These are phyloP conservation scores for Cyprinodon variegatus DNA, from an alignment of 2,113 vertebrate species.

Conservation along the genomic window DNA sequence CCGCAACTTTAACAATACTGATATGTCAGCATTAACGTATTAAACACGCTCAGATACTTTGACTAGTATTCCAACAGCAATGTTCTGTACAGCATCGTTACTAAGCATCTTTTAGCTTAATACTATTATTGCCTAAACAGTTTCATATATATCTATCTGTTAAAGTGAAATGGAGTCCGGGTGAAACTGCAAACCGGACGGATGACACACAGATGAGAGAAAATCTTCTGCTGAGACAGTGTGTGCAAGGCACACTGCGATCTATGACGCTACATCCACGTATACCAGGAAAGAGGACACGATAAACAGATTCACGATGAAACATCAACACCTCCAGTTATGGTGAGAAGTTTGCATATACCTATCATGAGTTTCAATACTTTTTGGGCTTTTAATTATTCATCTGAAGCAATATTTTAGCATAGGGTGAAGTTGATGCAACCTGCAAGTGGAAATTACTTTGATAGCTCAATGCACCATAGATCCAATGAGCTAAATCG, in stretches of 20 bases:
- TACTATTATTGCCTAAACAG: conserved; percentile 67
- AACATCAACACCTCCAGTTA: not conserved
- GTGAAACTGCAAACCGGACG: conserved; percentile 34
- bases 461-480: too few species aligned
- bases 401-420: not conserved
- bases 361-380: not conserved
- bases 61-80: conserved; percentile 43
- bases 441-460: not conserved
- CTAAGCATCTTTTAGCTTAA: conserved; percentile 43
- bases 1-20: conserved; percentile 55
- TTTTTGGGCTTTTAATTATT: not conserved
- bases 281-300: conserved; percentile 57
- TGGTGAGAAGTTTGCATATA: not conserved
- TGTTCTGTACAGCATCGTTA: conserved; percentile 59
- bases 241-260: conserved; percentile 68
- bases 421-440: not conserved
- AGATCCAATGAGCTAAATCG: too few species aligned
- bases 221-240: conserved; percentile 56
- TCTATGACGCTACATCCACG: conserved; percentile 60
- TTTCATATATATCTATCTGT: conserved; percentile 14
- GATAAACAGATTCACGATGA: not conserved
- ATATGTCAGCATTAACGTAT: conserved; percentile 62
- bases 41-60: conserved; percentile 42
- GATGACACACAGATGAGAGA: conserved; percentile 46
- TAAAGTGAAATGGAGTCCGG: conserved; percentile 40